Evolutionary conservation across 2,113 vertebrate species (phyloP), one percentile per base, ranked within the genome.

Genomic region (Coracopsis vasa): DNA sequence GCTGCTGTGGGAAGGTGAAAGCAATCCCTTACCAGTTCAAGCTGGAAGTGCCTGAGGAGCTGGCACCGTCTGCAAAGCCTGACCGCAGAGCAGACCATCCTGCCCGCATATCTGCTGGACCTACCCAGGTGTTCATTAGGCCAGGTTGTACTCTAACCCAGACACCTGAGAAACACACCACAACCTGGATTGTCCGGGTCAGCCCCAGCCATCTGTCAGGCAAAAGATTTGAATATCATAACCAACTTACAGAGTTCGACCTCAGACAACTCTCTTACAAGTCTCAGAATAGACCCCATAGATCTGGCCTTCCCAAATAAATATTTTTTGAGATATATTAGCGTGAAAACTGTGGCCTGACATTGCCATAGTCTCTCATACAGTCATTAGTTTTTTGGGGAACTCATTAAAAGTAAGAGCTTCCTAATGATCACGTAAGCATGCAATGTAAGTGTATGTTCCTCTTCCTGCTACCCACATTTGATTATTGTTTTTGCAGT

Each of bases 401-500:
- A 65, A 10, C 5, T 44, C 37, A 25, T 33, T 90, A 45, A 82
- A 91, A 88, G 17, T 27, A 56, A 29, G 20, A 13, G 39, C 19
- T 87, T 92, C 45, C 51, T 77, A 45, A 41, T 39, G n/a, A 44
- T 83, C 39, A 37, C 42, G 16, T 2, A 4, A 88, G 2, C 56
- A 31, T 73, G 27, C 33, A 47, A 56, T 66, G 31, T n/a, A 69
- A 53, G 33, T 39, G 7, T 35, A 37, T 82, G 39, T 70, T 93
- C 44, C 71, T 67, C 23, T 92, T 94, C 51, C 10, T 96, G 85
- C 72, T 78, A 27, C 71, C 88, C 27, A 24, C 9, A 33, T 24
- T 31, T 91, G 60, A 47, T 44, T 92, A 82, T 94, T 97, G 39
- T 86, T 92, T 82, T 92, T 96, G 53, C 97, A 99, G 99, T 97